Conservation (phyloP, 1,140 invertebrate genomes). For the Trachymyrmex septentrionalis region DNA sequence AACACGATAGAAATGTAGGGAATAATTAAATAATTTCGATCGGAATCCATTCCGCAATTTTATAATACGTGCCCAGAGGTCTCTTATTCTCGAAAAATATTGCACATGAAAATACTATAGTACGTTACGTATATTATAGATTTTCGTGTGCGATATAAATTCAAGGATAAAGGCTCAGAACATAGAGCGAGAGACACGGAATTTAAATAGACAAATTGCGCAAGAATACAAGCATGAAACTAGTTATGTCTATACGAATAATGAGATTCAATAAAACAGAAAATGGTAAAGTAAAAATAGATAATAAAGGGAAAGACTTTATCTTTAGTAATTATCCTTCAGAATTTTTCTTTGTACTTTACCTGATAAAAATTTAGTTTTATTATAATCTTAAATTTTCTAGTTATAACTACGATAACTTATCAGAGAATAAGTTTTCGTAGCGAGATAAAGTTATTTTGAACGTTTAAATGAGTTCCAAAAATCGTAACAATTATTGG, state of each 20-base stretch:
- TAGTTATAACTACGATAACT: neutral
- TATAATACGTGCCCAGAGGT: too few species aligned
- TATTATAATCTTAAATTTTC: neutral
- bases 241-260: neutral
- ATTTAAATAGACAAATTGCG: neutral
- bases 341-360: neutral
- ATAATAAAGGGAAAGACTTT: neutral
- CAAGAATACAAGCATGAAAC: neutral
- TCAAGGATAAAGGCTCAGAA: neutral
- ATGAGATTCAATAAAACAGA: neutral
- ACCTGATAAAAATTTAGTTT: slow-evolving; percentile 8
- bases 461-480: neutral
- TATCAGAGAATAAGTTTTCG: neutral
- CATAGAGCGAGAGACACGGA: neutral
- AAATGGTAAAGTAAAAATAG: neutral
- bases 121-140: too few species aligned
- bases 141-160: too few species aligned
- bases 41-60: too few species aligned
- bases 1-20: too few species aligned
- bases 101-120: too few species aligned
- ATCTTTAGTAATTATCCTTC: neutral
- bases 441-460: neutral
- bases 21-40: too few species aligned
- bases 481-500: neutral
- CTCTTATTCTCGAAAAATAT: too few species aligned